Percentiles rank a stretch among this genome's conserved stretches.
These are phyloP conservation scores for Papilio aristodemus DNA, from an alignment of 1,140 invertebrate genomes.

Conservation along the genomic window DNA sequence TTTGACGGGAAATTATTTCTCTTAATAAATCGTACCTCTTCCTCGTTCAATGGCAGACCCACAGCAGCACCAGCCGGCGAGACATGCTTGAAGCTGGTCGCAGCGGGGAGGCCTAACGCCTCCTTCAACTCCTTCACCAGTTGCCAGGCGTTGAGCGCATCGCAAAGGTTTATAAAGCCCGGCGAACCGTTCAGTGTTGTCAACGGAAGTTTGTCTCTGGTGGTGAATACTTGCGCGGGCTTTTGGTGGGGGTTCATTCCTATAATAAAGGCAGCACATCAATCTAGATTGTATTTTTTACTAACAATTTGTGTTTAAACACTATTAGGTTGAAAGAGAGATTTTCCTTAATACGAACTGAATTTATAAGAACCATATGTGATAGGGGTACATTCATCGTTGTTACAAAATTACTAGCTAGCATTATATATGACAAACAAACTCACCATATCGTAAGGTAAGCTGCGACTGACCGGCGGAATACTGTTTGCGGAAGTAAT, in stretches of 20 bases:
- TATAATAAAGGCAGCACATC: too few species aligned
- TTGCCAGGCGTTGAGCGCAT: constrained; percentile 98
- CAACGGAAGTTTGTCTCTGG: constrained; percentile 89
- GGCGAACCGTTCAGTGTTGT: constrained; percentile 96
- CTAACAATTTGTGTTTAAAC: too few species aligned
- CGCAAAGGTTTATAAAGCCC: constrained; percentile 98
- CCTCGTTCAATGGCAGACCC: constrained; percentile 86
- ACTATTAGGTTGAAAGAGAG: too few species aligned
- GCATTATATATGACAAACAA: too few species aligned
- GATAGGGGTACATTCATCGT: too few species aligned
- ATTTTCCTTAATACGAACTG: too few species aligned
- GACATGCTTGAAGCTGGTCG: constrained; percentile 98
- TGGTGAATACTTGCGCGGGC: constrained; percentile 95
- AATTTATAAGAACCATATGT: too few species aligned
- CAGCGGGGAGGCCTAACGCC: constrained; percentile 92
- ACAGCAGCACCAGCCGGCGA: constrained; percentile 98
- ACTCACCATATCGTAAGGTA: constrained; percentile 91
- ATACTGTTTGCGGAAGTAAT: constrained; percentile 97
- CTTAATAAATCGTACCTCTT: constrained; percentile 77
- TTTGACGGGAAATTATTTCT: too few species aligned
- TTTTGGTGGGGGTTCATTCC: constrained; percentile 99
- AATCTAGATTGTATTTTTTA: too few species aligned
- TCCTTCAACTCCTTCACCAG: constrained; percentile 93
- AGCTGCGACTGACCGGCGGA: constrained; percentile 89
- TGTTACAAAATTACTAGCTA: too few species aligned